These are phyloP conservation scores for Periphyllus acericola DNA, from an alignment of 2,888 invertebrate genomes.

Conservation along the genomic window DNA sequence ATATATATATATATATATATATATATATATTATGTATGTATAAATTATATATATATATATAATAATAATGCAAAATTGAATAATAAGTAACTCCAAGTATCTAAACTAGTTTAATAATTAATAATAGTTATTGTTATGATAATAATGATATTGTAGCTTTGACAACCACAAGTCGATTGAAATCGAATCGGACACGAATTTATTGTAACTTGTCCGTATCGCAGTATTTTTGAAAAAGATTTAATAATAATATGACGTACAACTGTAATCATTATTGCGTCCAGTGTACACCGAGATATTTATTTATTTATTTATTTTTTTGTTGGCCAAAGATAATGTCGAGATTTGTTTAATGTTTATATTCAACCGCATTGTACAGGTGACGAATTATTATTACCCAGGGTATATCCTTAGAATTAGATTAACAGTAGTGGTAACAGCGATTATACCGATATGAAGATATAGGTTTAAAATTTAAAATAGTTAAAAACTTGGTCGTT, in stretches of 20 bases:
- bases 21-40: not conserved
- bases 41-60: conserved; percentile 8
- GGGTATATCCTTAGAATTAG: conserved; percentile 33
- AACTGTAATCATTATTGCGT: no score
- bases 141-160: conserved; percentile 9
- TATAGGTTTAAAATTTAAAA: not conserved
- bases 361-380: no score
- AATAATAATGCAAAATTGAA: conserved; percentile 25
- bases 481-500: conserved; percentile 16
- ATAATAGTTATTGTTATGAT: conserved; percentile 22
- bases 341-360: no score
- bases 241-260: no score
- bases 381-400: not conserved
- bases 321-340: no score
- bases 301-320: not conserved
- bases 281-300: not conserved
- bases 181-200: conserved; percentile 9
- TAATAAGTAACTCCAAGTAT: conserved; percentile 33
- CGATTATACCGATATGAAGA: conserved; percentile 19
- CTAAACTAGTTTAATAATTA: conserved; percentile 27
- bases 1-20: not conserved
- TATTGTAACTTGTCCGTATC: no score
- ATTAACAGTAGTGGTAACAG: conserved; percentile 53
- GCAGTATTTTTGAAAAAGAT: no score
- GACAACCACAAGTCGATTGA: not conserved